Base-by-base conservation (phyloP, 2,797 vertebrate genomes). In the Graptemys geographica region DNA sequence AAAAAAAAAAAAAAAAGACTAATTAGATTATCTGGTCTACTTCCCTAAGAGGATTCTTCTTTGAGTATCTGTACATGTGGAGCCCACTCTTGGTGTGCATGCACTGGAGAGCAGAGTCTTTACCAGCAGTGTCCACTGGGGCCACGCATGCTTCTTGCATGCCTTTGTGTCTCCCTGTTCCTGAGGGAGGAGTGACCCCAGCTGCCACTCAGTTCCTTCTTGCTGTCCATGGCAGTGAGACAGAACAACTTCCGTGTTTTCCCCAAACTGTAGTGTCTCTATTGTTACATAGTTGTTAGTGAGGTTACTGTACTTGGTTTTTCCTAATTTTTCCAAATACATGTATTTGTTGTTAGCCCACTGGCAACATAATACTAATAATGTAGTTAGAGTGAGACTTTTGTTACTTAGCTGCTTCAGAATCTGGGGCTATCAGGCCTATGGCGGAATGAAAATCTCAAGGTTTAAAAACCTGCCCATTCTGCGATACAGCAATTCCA, bases 21-120 rank as follows among this genome's bases (percentile, higher is more conserved):
- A 0, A 49, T 31, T 79, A 28, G 79, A 94, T 59, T 1, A 56
- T 89, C 88, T 0, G 0, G 2, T 31, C 62, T 5, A 81, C 23
- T 83, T 89, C n/a, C n/a, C 23, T 59, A 6, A 69, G 16, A 8
- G 18, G 33, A 19, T 69, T 21, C 59, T 65, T 65, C 62, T n/a
- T 69, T 37, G 16, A 69, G 65, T 69, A 37, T 21, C n/a, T 37
- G 18, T 37, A 37, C 19, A 33, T 33, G 59, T 33, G 31, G 15
- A 33, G 33, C 59, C 33, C 16, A 23, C 19, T 72, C 37, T 6
- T 72, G 37, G 5, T 23, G 23, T 25, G 10, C 10, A 12, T 41
- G 21, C 69, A 41, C n/a, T n/a, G 18, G 19, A 72, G 37, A 72
- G 10, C n/a, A 10, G 19, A 41, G 41, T 41, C 37, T 41, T 72